Evolutionary conservation across 2,113 vertebrate genomes (phyloP).

Genomic region (Ptychochromis oligacanthus): DNA sequence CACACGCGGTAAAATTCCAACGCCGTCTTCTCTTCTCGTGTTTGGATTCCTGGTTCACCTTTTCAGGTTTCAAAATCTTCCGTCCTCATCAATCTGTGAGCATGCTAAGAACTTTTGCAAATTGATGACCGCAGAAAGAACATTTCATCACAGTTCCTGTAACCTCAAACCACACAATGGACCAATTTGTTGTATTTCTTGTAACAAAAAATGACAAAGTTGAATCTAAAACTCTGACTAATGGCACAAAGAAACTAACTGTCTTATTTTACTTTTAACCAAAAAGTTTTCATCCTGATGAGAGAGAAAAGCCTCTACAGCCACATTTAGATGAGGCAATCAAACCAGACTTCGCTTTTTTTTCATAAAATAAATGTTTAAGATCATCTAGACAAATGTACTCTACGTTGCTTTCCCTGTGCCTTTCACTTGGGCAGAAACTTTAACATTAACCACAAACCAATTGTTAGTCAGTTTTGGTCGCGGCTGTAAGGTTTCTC

Average conservation of each 20-base stretch:
- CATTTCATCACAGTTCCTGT: conserved; percentile 24
- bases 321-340: background rate
- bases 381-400: conserved; percentile 38
- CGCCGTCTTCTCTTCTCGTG: too few species aligned
- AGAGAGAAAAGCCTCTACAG: background rate
- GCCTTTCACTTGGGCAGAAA: conserved; percentile 39
- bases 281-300: background rate
- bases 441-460: conserved; percentile 47
- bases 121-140: background rate
- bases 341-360: background rate
- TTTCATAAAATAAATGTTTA: conserved; percentile 13
- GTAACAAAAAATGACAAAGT: background rate
- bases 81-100: background rate
- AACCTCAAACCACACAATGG: background rate
- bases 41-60: background rate
- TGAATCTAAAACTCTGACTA: background rate
- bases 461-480: conserved; percentile 45
- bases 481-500: conserved; percentile 40
- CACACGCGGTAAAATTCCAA: too few species aligned
- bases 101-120: background rate
- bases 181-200: background rate
- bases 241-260: background rate
- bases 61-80: conserved; percentile 20
- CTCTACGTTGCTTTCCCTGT: conserved; percentile 49
- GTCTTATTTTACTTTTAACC: background rate